A percentile compares a stretch with the other conserved stretches of the same genome.
Evolutionary conservation across 2,797 vertebrate species (phyloP).

Genomic region (Mus spretus): DNA sequence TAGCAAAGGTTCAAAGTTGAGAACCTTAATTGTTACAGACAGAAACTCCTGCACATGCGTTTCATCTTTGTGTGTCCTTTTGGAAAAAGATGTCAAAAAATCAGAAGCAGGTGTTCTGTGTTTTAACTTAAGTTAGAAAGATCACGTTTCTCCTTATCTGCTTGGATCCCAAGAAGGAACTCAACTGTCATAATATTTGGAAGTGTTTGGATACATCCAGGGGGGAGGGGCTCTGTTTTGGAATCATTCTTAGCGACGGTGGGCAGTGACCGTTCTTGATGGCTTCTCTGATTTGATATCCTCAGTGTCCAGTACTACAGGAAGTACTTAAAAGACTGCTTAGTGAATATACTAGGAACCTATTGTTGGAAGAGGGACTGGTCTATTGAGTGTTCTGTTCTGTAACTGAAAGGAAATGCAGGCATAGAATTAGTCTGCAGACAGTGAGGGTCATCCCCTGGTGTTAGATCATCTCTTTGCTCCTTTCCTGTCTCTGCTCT

Average conservation of each 20-base stretch:
- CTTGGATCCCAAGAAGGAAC: background rate
- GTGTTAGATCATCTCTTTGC: background rate
- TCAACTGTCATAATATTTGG: background rate
- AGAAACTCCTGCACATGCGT: background rate
- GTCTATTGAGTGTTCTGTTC: background rate
- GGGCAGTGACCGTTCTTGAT: background rate
- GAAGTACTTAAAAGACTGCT: background rate
- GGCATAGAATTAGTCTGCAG: background rate
- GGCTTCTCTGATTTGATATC: background rate
- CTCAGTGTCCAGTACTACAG: background rate
- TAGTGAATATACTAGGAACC: background rate
- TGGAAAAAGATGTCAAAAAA: background rate
- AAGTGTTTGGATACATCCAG: background rate
- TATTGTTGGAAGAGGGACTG: background rate
- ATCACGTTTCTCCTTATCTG: background rate
- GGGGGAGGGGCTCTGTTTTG: background rate
- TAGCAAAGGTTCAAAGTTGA: constrained; percentile 1
- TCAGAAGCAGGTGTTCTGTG: background rate
- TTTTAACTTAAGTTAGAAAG: background rate
- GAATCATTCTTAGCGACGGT: background rate
- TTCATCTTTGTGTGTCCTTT: background rate
- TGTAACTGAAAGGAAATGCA: background rate
- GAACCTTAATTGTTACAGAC: background rate
- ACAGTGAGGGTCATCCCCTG: background rate
- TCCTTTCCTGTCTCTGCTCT: background rate